Base-by-base conservation (phyloP, 2,888 invertebrate species). In the Oligia strigilis region DNA sequence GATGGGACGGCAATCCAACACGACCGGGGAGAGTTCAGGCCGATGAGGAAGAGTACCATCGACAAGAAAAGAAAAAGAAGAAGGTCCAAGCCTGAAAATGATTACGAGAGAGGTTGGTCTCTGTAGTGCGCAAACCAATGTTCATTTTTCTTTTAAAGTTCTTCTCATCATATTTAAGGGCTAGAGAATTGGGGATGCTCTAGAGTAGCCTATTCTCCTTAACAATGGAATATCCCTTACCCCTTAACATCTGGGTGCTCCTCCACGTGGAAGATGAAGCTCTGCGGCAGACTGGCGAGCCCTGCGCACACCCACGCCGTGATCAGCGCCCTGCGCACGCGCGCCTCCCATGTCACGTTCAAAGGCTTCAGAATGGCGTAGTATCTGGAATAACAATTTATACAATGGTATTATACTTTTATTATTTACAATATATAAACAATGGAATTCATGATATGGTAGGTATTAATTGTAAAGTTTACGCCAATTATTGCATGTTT, bases 281-380 rank as follows among this genome's bases (percentile, higher is more conserved):
- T 99, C 98, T 99, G 99, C 49, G 99, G 99, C 86, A 98, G 95
- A 91, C 99, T 99, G 95, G 98, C 99, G 43, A 99, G 92, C 8
- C 97, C 97, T 0, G 99, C 98, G 77, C 98, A 98, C 3, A 98
- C 93, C 99, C 99, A 99, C 62, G 99, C 98, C 0, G 97, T 95
- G 23, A 97, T 94, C n/a, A 99, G 95, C 97, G 99, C 98, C 19
- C 98, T 94, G 91, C 98, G 98, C 58, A 99, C 98, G 66, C 98
- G 97, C 81, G 98, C 97, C 92, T 98, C 98, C 91, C 98, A 97
- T n/a, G 98, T 98, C 78, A 98, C 95, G 91, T 98, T 98, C 89
- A 99, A 95, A 0, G 99, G 99, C 92, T 98, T 98, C 86, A 99
- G 95, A 67, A 99, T 98, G 23, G 99, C 99, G 93, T 98, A 98